These are phyloP conservation scores for Cheilosia soror DNA, from an alignment of 2,888 invertebrate species.

Conservation along the genomic window DNA sequence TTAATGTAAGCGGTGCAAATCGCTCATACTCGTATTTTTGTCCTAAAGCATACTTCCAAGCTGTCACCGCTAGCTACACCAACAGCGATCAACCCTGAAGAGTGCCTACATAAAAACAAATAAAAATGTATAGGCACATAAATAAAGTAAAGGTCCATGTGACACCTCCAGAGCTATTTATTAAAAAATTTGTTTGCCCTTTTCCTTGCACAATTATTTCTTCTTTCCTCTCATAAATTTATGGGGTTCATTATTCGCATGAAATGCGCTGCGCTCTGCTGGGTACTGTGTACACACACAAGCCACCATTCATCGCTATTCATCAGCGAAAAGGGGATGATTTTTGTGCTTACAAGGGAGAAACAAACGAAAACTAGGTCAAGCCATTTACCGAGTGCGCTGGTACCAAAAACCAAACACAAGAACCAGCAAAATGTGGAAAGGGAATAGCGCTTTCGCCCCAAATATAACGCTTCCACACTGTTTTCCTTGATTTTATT, in stretches of 20 bases:
- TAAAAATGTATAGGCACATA: constrained; percentile 2
- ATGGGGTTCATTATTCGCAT: constrained; percentile 11
- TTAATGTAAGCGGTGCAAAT: constrained; percentile 1
- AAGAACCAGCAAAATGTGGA: constrained; percentile 10
- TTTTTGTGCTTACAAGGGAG: constrained; percentile 11
- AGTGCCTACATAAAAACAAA: constrained; percentile 16
- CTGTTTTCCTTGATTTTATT: not conserved
- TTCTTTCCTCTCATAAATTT: constrained; percentile 1
- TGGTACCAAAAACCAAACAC: constrained; percentile 55
- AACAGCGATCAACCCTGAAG: constrained; percentile 2
- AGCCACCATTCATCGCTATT: constrained; percentile 3
- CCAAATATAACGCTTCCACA: constrained; percentile 15
- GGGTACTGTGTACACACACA: constrained; percentile 7
- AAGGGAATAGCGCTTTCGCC: constrained; percentile 49
- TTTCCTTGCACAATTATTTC: constrained; percentile 6
- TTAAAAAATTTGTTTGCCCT: not conserved
- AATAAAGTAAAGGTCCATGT: constrained; percentile 23
- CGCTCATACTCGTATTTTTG: not conserved
- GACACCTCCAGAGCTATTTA: constrained; percentile 22
- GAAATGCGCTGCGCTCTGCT: not conserved
- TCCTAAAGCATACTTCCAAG: constrained; percentile 13
- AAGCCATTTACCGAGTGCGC: constrained; percentile 71
- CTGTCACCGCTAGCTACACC: constrained; percentile 11
- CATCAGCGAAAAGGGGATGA: constrained; percentile 34
- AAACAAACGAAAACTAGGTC: constrained; percentile 59